Evolutionary conservation across 2,113 vertebrate species (phyloP), one percentile per base, ranked within the genome.

Genomic region (Cygnus atratus): DNA sequence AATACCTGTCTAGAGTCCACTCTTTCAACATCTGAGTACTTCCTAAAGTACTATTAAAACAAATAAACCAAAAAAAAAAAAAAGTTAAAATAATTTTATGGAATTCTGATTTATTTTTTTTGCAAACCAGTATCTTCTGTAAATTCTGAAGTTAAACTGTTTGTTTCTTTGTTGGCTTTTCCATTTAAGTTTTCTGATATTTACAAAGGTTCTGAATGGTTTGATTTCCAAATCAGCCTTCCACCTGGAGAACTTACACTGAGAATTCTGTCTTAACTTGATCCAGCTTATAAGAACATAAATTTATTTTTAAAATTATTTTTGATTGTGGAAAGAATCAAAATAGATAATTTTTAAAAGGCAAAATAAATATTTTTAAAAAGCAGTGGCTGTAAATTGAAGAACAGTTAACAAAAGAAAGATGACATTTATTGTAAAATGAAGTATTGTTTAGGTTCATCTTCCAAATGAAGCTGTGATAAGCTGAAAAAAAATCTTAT

Each of bases 401-500:
- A 58, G 16, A 76, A 58, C 3, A 65, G 28, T 67, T 67, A 31
- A 67, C 29, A 39, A 63, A 75, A 44, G 66, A 80, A 41, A 57
- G 68, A 79, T 75, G 80, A 46, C 9, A 68, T 79, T 87, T 71
- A 71, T 77, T 87, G 52, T 72, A 75, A 87, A 90, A 93, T 75
- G 12, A 46, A 85, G 6, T 44, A 54, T 52, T 55, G 44, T 71
- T 82, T 87, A 72, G 43, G 43, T 66, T 87, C 10, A 82, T n/a
- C n/a, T 82, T 54, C 41, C 39, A 76, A 72, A 87, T 87, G 48
- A 95, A 93, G 73, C 54, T 59, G n/a, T 85, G 55, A 84, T 74
- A 88, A 92, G 63, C 65, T 76, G 55, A 87, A 71, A 92, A 75
- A n/a, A 92, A 86, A 55, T 74, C 90, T 66, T 90, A 73, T 48